Percentiles rank a stretch among this genome's conserved stretches.
These are phyloP conservation scores for Centropyge bicolor DNA, from an alignment of 2,797 vertebrate species.

Conservation along the genomic window DNA sequence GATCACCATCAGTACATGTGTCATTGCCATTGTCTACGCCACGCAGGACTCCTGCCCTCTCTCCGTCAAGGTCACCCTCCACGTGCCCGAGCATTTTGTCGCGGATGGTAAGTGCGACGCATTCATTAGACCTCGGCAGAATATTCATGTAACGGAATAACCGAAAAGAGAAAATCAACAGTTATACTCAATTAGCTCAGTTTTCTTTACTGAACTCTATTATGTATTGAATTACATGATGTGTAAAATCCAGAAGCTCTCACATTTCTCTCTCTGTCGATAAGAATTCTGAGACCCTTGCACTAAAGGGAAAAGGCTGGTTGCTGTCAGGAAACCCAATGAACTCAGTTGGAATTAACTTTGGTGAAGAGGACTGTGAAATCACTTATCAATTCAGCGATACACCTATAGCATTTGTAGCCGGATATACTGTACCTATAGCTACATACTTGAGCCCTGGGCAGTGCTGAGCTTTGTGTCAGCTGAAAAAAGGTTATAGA, in stretches of 20 bases:
- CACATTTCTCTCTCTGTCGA: not conserved
- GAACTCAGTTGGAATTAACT: not conserved
- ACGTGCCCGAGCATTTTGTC: slow-evolving; percentile 98
- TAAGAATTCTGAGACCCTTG: no score
- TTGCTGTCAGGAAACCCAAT: not conserved
- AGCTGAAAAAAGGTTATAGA: slow-evolving; percentile 6
- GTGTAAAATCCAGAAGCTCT: not conserved
- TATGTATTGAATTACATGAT: not conserved
- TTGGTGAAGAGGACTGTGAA: not conserved
- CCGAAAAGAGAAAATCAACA: not conserved
- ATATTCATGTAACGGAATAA: not conserved
- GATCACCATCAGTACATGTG: slow-evolving; percentile 95
- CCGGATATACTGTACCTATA: not conserved
- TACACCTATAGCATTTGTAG: not conserved
- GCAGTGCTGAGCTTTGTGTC: not conserved
- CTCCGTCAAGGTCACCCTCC: slow-evolving; percentile 96
- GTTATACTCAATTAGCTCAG: not conserved
- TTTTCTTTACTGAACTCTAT: not conserved
- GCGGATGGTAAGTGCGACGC: slow-evolving; percentile 92
- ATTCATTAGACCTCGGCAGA: slow-evolving; percentile 37
- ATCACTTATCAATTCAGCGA: not conserved
- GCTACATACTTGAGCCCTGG: not conserved
- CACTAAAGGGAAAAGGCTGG: not conserved
- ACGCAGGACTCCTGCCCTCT: slow-evolving; percentile 95
- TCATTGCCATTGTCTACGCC: slow-evolving; percentile 95